These are phyloP conservation scores for Clamator glandarius DNA, from an alignment of 2,797 vertebrate genomes.

Conservation along the genomic window DNA sequence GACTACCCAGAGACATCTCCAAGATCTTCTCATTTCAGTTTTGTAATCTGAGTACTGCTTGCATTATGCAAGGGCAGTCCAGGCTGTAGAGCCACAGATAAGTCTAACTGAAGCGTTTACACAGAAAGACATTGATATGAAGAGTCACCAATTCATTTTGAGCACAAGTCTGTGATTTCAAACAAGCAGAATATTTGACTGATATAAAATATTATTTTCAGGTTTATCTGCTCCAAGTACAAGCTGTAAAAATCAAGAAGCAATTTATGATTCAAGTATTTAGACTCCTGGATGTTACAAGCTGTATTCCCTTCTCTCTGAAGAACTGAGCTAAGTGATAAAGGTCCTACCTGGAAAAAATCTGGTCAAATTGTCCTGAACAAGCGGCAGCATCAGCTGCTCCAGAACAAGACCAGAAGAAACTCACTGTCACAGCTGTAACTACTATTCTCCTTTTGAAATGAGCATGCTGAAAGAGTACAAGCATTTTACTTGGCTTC, in stretches of 20 bases:
- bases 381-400: not conserved
- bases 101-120: not conserved
- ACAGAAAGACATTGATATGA: not conserved
- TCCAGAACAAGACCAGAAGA: not conserved
- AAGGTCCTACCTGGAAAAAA: not conserved
- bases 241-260: not conserved
- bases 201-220: not conserved
- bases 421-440: not conserved
- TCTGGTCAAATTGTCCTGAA: not conserved
- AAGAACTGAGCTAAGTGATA: not conserved
- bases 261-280: conserved; percentile 1
- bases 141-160: not conserved
- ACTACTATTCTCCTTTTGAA: not conserved
- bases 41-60: not conserved
- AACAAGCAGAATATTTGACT: not conserved
- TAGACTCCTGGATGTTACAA: not conserved
- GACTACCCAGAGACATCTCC: not conserved
- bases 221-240: not conserved
- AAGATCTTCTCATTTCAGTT: not conserved
- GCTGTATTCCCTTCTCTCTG: not conserved
- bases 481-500: not conserved
- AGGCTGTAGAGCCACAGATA: not conserved
- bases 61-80: not conserved
- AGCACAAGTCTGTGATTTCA: not conserved
- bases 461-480: not conserved